Conservation (phyloP, 2,888 invertebrate species). For the Nezara viridula region DNA sequence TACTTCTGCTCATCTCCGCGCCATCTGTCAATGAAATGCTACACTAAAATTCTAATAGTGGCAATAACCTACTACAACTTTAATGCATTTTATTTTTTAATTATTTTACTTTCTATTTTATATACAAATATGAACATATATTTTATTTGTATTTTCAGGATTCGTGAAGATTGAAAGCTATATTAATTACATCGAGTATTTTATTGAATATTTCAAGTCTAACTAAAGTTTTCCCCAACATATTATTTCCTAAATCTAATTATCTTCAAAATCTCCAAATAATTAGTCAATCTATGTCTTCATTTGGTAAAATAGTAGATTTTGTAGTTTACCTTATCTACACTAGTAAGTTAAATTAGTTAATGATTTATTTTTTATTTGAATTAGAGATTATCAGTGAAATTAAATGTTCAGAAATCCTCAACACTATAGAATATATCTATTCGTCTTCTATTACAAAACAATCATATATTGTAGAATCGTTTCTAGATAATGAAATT, state of each 20-base stretch:
- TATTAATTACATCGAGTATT: neutral
- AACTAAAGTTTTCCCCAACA: neutral
- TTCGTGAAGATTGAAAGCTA: neutral
- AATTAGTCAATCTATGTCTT: neutral
- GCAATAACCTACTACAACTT: neutral
- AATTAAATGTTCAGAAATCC: neutral
- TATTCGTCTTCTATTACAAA: neutral
- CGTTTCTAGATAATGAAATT: neutral
- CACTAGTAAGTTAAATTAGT: neutral
- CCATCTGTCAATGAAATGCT: neutral
- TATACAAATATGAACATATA: neutral
- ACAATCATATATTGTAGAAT: too few relatives aligned
- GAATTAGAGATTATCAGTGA: neutral
- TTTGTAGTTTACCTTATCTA: neutral
- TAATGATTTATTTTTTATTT: neutral
- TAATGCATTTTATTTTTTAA: neutral
- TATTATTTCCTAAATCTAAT: neutral
- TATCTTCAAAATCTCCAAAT: neutral
- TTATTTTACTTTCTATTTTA: neutral
- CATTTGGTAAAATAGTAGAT: neutral
- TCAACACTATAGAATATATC: neutral
- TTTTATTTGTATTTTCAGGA: neutral
- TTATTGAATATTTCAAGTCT: neutral
- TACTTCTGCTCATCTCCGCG: neutral
- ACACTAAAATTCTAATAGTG: neutral